A percentile compares a stretch with the other conserved stretches of the same genome.
Conservation (phyloP, 2,113 vertebrate genomes). For the Nestor notabilis region DNA sequence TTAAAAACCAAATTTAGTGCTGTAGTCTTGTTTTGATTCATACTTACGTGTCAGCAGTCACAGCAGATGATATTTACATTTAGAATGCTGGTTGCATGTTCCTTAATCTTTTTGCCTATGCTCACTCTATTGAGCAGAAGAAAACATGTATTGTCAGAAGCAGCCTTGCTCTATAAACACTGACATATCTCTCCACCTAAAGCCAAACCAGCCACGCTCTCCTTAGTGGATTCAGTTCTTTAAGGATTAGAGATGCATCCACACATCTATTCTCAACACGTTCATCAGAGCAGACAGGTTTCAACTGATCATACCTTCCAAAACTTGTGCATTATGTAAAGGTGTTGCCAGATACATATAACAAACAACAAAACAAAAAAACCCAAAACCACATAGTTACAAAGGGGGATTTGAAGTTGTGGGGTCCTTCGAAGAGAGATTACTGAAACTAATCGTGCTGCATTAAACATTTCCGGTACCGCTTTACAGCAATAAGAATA, state of each 20-base stretch:
- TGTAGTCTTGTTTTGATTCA: neutral
- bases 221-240: neutral
- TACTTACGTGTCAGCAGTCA: neutral
- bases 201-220: neutral
- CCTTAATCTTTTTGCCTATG: slow-evolving; percentile 17
- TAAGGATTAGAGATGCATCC: neutral
- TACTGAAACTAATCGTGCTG: neutral
- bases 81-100: neutral
- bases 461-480: neutral
- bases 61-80: slow-evolving; percentile 38
- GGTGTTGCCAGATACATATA: neutral
- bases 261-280: accelerated
- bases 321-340: neutral
- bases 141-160: neutral
- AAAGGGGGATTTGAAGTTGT: neutral
- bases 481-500: neutral
- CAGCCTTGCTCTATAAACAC: neutral
- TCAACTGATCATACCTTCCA: neutral
- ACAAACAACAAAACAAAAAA: neutral
- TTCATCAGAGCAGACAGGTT: neutral
- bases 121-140: neutral
- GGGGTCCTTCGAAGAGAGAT: neutral
- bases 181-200: neutral
- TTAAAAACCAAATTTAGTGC: neutral
- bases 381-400: neutral